A percentile compares a stretch with the other conserved stretches of the same genome.
Conservation (phyloP, 1,140 invertebrate species). For the Leptopilina boulardi region DNA sequence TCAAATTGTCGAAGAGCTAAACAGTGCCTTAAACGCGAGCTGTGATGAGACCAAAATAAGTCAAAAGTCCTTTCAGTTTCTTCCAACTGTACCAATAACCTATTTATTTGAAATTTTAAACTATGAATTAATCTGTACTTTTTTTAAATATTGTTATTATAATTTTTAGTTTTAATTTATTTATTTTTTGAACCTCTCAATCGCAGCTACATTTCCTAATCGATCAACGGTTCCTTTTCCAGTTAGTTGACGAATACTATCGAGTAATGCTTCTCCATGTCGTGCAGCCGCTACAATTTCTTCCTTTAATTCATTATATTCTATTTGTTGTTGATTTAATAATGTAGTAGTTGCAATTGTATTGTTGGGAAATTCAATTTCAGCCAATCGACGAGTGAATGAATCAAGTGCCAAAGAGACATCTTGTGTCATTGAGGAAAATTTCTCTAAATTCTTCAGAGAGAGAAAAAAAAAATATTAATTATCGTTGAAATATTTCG, state of each 20-base stretch:
- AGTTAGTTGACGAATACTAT: constrained; percentile 80
- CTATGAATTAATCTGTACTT: background rate
- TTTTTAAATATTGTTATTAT: background rate
- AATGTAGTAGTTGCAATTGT: constrained; percentile 84
- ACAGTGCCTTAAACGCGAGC: constrained; percentile 90
- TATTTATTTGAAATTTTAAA: constrained; percentile 61
- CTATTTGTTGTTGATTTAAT: constrained; percentile 80
- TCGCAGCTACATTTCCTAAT: constrained; percentile 92
- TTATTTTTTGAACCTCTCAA: constrained; percentile 85
- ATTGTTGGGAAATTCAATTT: constrained; percentile 90
- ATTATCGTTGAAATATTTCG: no score
- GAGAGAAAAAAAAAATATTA: constrained; percentile 40
- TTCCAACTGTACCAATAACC: constrained; percentile 94
- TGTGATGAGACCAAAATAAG: constrained; percentile 94
- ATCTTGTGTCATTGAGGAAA: constrained; percentile 91
- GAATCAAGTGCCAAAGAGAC: constrained; percentile 89
- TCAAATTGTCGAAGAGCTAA: constrained; percentile 93
- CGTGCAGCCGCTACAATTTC: constrained; percentile 88
- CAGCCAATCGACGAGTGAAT: constrained; percentile 89
- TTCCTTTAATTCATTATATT: constrained; percentile 84
- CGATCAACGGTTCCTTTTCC: constrained; percentile 78
- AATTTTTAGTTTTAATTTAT: constrained; percentile 35
- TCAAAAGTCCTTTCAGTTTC: constrained; percentile 96
- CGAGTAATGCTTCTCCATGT: constrained; percentile 89
- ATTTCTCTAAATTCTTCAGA: constrained; percentile 94